Evolutionary conservation across 2,888 invertebrate genomes (phyloP).

Genomic region (Torymus tubicola): DNA sequence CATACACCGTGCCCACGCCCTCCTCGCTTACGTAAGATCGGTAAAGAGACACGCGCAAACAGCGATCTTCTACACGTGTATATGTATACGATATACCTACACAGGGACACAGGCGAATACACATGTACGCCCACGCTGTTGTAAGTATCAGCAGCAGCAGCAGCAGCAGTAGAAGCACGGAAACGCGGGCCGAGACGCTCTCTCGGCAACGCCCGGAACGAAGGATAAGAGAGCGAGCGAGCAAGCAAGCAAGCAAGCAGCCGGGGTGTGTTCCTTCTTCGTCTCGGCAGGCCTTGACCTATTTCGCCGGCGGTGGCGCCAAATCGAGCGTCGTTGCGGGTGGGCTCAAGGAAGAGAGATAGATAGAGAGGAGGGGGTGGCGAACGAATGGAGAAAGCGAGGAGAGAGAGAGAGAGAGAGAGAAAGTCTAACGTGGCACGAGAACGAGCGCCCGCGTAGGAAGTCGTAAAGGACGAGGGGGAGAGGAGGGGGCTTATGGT

Average conservation of each 20-base stretch:
- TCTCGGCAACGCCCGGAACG: slow-evolving; percentile 31
- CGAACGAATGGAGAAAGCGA: slow-evolving; percentile 59
- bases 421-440: slow-evolving; percentile 50
- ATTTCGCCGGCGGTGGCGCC: slow-evolving; percentile 71
- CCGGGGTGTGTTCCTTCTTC: slow-evolving; percentile 13
- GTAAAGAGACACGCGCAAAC: neutral
- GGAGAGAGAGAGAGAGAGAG: slow-evolving; percentile 31
- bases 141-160: neutral
- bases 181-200: neutral
- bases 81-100: too few species aligned
- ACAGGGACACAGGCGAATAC: too few species aligned
- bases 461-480: slow-evolving; percentile 24
- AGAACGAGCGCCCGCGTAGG: slow-evolving; percentile 25
- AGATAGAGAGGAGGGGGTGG: slow-evolving; percentile 57
- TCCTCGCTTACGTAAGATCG: slow-evolving; percentile 32
- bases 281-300: slow-evolving; percentile 71
- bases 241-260: slow-evolving; percentile 28
- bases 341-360: slow-evolving; percentile 32
- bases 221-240: slow-evolving; percentile 31
- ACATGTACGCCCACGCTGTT: neutral
- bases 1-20: neutral
- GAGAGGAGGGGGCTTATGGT: neutral
- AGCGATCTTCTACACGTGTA: too few species aligned
- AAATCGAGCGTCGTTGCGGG: slow-evolving; percentile 68
- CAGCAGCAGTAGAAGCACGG: neutral